phyloP scores from a whole-genome alignment of 2,797 vertebrate genomes.

The Rhinoraja longicauda region DNA sequence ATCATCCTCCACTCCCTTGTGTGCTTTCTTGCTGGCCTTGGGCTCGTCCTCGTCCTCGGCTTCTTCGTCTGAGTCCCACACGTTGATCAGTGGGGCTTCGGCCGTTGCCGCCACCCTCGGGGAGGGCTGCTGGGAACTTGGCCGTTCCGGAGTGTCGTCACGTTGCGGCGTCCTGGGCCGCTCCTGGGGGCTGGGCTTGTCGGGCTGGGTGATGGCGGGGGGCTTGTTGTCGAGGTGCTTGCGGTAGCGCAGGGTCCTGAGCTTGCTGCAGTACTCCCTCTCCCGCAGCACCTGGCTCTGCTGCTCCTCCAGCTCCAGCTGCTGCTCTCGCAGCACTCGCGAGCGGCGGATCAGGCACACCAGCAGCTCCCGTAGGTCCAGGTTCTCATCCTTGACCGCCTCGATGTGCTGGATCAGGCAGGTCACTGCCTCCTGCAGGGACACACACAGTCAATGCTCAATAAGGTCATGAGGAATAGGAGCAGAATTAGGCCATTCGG shows the following conservation, averaged over 20 bases:
- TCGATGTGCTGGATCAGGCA: slow-evolving; percentile 26
- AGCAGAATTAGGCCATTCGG: no score
- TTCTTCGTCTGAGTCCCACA: neutral
- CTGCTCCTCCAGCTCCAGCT: slow-evolving; percentile 1
- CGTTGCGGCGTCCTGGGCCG: neutral
- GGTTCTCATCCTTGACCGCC: slow-evolving; percentile 11
- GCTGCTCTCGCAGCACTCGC: neutral
- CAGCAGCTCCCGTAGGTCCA: slow-evolving; percentile 7
- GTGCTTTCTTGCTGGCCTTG: neutral
- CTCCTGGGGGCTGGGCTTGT: neutral
- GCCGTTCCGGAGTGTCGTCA: no score
- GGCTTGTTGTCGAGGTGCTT: neutral
- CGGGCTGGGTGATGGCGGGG: no score
- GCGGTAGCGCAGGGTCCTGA: neutral
- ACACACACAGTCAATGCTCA: no score
- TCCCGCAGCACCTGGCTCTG: neutral
- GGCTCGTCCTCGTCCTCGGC: neutral
- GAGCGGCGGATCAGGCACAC: slow-evolving; percentile 20
- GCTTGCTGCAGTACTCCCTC: slow-evolving; percentile 7
- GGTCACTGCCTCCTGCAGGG: slow-evolving; percentile 7
- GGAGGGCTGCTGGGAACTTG: no score
- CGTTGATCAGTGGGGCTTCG: no score
- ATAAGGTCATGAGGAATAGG: no score
- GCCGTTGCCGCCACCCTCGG: no score
- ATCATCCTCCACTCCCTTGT: neutral